Conservation (phyloP, 2,797 vertebrate genomes). For the Tokudaia tokunoshimensis region DNA sequence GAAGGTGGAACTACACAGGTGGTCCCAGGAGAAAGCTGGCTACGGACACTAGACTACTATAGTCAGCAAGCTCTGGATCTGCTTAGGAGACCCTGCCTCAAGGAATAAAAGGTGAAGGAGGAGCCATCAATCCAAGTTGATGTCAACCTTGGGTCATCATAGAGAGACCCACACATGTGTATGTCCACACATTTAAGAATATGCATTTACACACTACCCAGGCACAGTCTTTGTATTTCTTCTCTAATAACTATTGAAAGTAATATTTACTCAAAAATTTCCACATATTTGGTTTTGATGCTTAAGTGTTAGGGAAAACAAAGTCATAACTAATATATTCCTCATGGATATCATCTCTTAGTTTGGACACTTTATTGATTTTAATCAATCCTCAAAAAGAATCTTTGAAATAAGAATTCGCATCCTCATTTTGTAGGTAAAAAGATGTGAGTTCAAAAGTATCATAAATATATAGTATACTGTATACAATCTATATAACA, state of each 20-base stretch:
- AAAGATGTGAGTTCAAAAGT: background rate
- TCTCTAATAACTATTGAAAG: background rate
- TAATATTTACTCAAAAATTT: background rate
- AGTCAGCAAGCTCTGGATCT: background rate
- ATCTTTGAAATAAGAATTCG: background rate
- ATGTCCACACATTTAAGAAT: background rate
- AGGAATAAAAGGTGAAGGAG: background rate
- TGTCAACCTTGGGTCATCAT: background rate
- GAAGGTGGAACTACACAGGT: background rate
- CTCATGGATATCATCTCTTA: background rate
- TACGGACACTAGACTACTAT: background rate
- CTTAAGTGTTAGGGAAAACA: background rate
- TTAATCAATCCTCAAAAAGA: conserved; percentile 6
- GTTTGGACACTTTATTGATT: background rate
- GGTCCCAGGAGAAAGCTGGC: background rate
- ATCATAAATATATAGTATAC: background rate
- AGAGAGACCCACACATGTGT: background rate
- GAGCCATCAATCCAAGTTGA: too few species aligned
- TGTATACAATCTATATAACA: background rate
- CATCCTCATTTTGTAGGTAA: conserved; percentile 29
- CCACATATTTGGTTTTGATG: background rate
- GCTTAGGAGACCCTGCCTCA: background rate
- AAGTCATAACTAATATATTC: background rate
- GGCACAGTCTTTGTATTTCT: background rate
- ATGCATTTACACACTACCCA: background rate